Conservation (phyloP, 2,888 invertebrate species). For the Drosophila subsilvestris region DNA sequence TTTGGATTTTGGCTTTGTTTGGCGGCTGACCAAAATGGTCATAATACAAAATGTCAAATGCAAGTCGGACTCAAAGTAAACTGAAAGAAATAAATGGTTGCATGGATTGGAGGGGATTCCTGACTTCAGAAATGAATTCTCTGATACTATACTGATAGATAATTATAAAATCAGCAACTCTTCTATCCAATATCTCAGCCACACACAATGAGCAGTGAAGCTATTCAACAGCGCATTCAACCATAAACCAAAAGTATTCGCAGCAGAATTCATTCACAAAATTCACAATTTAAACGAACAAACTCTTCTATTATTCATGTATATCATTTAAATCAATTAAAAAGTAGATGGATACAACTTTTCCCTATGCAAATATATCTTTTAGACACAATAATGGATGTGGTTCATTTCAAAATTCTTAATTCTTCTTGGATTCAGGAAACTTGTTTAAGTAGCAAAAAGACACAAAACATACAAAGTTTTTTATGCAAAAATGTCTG, state of each 20-base stretch:
- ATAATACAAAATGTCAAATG: slow-evolving; percentile 69
- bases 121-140: too few species aligned
- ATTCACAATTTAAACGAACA: background rate
- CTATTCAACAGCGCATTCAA: too few species aligned
- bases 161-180: too few species aligned
- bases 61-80: slow-evolving; percentile 41
- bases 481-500: slow-evolving; percentile 30
- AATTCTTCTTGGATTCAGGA: slow-evolving; percentile 4
- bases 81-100: slow-evolving; percentile 22
- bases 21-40: slow-evolving; percentile 58
- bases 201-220: background rate
- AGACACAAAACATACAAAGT: background rate
- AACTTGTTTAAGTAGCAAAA: slow-evolving; percentile 34
- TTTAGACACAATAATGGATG: background rate
- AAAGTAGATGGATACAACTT: background rate
- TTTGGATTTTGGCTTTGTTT: slow-evolving; percentile 28
- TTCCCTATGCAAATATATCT: background rate
- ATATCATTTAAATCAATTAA: background rate
- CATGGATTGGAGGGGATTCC: background rate
- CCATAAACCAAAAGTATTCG: too few species aligned
- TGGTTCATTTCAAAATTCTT: slow-evolving; percentile 22
- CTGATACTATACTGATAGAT: too few species aligned
- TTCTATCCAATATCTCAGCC: too few species aligned
- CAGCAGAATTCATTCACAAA: background rate
- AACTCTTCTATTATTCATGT: background rate